Percentiles rank a stretch among this genome's conserved stretches.
Conservation (phyloP, 2,113 vertebrate species). For the Pao palembangensis region DNA sequence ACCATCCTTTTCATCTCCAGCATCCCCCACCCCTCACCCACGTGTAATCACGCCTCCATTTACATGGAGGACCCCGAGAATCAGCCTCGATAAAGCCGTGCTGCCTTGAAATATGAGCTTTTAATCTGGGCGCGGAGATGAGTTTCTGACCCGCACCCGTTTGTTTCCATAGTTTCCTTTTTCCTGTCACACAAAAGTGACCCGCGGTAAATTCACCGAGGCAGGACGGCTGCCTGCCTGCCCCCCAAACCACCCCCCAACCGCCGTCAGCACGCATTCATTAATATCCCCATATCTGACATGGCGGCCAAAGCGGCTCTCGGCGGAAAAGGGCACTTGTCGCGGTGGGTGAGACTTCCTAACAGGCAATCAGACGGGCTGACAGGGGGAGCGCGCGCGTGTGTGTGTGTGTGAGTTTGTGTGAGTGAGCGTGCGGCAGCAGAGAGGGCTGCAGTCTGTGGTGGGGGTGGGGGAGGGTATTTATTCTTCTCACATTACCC, state of each 20-base stretch:
- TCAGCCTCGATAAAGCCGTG: slow-evolving; percentile 81
- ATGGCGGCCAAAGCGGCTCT: slow-evolving; percentile 77
- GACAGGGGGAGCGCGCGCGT: slow-evolving; percentile 64
- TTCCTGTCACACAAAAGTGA: slow-evolving; percentile 74
- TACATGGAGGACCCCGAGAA: slow-evolving; percentile 78
- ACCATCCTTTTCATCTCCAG: slow-evolving; percentile 3
- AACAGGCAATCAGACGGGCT: slow-evolving; percentile 81
- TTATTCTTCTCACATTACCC: slow-evolving; percentile 80
- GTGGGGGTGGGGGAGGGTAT: slow-evolving; percentile 58
- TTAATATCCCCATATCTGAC: slow-evolving; percentile 82
- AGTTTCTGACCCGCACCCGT: slow-evolving; percentile 85
- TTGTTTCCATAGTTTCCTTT: slow-evolving; percentile 63
- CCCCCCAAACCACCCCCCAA: slow-evolving; percentile 45
- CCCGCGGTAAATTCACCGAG: slow-evolving; percentile 84
- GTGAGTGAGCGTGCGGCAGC: slow-evolving; percentile 17
- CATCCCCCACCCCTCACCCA: slow-evolving; percentile 47
- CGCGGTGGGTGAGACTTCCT: slow-evolving; percentile 78
- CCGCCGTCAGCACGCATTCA: slow-evolving; percentile 80
- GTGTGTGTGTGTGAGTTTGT: slow-evolving; percentile 25
- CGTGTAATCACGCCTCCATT: slow-evolving; percentile 84
- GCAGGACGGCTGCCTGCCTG: slow-evolving; percentile 73
- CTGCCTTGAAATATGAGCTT: slow-evolving; percentile 89
- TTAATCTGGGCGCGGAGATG: slow-evolving; percentile 92
- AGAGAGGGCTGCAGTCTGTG: slow-evolving; percentile 24
- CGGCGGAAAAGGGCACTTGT: slow-evolving; percentile 70